Base-by-base conservation (phyloP, 2,888 invertebrate genomes). In the Tholera decimalis region DNA sequence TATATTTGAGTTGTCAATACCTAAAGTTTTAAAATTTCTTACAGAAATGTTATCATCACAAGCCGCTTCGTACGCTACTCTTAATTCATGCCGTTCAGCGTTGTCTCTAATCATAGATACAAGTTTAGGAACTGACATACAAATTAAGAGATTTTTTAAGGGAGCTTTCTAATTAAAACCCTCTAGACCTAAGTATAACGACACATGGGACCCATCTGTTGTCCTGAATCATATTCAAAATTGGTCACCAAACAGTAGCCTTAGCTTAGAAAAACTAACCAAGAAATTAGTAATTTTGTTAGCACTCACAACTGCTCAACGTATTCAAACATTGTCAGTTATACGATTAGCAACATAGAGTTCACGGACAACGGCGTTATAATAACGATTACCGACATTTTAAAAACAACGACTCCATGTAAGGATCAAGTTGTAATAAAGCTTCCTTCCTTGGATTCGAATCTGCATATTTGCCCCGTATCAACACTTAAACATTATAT, bases 141-240 rank as follows among this genome's bases (percentile, higher is more conserved):
- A 41, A 41, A 41, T 41, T 41, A 41, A 41, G 39, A 41, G 39
- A 41, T 41, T 41, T 20, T 41, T 41, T 8, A 20, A 41, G 39
- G 39, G 39, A 8, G 39, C 9, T 41, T 41, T 41, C 9, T 20
- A 20, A 20, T 20, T 41, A 8, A 37, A 20, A 41, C 39, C 39
- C 3, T 20, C 1, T 18, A 41, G 39, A 41, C 39, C 39, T 41
- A 41, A n/a, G n/a, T n/a, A n/a, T n/a, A n/a, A n/a, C n/a, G n/a
- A n/a, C n/a, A n/a, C n/a, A n/a, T n/a, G n/a, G 39, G 39, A 41
- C 9, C 39, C 39, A 20, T 41, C 39, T 18, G 39, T 41, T 41
- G 39, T 41, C 20, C 39, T 41, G 39, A 20, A 41, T 41, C 20
- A 41, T 41, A 41, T 41, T 20, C 18, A 41, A 20, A 20, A 20